These are phyloP conservation scores for Elaeidobius kamerunicus DNA, from an alignment of 2,888 invertebrate genomes.

Conservation along the genomic window DNA sequence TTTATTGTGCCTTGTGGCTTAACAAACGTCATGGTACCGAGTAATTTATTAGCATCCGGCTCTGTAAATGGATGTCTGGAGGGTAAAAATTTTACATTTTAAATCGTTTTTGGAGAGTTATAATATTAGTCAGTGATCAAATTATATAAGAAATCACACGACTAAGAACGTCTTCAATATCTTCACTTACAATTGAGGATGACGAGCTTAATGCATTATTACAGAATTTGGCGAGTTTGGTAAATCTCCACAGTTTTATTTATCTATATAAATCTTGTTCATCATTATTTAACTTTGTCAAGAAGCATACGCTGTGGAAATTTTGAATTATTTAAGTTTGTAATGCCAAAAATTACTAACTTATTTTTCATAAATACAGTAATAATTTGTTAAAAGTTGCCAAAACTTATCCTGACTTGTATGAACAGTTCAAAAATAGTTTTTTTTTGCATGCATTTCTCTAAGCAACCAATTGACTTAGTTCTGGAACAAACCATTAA, in stretches of 20 bases:
- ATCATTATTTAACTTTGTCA: constrained; percentile 5
- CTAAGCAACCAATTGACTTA: constrained; percentile 39
- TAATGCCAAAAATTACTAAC: constrained; percentile 39
- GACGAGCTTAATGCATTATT: constrained; percentile 27
- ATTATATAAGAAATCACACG: constrained; percentile 30
- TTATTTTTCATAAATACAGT: constrained; percentile 41
- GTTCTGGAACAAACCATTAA: constrained; percentile 34
- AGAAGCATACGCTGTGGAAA: constrained; percentile 8
- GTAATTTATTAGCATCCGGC: constrained; percentile 33
- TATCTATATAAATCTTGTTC: constrained; percentile 4
- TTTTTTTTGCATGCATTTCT: constrained; percentile 41
- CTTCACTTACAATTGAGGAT: constrained; percentile 29
- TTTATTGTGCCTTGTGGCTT: constrained; percentile 18
- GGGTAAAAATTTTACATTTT: constrained; percentile 37
- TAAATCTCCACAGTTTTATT: constrained; percentile 23
- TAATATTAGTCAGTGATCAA: constrained; percentile 24
- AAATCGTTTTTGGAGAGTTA: constrained; percentile 27
- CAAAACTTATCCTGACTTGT: constrained; percentile 40
- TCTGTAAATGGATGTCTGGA: constrained; percentile 34
- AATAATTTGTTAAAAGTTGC: constrained; percentile 40
- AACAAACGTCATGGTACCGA: constrained; percentile 20
- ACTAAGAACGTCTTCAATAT: constrained; percentile 25
- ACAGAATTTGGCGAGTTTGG: constrained; percentile 27
- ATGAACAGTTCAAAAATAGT: constrained; percentile 35
- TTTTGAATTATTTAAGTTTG: constrained; percentile 6